Conservation (phyloP, 2,113 vertebrate species). For the Apodemus speciosus region DNA sequence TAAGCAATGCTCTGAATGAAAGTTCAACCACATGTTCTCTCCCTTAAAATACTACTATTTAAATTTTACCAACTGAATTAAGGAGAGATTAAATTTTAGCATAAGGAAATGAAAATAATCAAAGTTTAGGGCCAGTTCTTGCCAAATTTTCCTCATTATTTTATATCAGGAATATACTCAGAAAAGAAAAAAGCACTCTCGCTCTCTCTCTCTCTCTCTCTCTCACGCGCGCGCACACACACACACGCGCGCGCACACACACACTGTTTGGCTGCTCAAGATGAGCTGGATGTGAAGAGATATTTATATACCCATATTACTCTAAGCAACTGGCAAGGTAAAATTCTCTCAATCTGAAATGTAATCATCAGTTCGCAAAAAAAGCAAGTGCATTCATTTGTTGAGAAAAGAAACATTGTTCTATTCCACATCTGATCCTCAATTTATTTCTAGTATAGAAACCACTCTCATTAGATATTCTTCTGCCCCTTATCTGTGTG, state of each 20-base stretch:
- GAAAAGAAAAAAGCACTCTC: neutral
- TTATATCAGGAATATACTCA: slow-evolving; percentile 38
- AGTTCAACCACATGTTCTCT: slow-evolving; percentile 60
- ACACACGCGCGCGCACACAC: neutral
- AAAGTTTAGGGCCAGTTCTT: slow-evolving; percentile 23
- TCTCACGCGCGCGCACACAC: neutral
- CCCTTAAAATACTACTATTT: slow-evolving; percentile 57
- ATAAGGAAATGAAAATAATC: slow-evolving; percentile 58
- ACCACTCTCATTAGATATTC: neutral
- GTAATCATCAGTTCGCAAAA: slow-evolving; percentile 1
- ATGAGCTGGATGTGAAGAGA: neutral
- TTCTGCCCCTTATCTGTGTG: too few relatives aligned
- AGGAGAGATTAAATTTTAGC: slow-evolving; percentile 64
- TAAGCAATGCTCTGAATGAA: slow-evolving; percentile 65
- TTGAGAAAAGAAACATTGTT: neutral
- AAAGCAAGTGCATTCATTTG: neutral
- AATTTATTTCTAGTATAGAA: neutral
- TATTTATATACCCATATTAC: neutral
- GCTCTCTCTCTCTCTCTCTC: too few relatives aligned
- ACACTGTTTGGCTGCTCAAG: neutral
- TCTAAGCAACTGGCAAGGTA: slow-evolving; percentile 25
- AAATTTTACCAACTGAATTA: slow-evolving; percentile 69
- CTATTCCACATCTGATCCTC: neutral
- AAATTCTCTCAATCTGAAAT: slow-evolving; percentile 6
- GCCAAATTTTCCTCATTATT: neutral